Base-by-base conservation (phyloP, 2,113 vertebrate genomes). In the Eubucco bourcierii region DNA sequence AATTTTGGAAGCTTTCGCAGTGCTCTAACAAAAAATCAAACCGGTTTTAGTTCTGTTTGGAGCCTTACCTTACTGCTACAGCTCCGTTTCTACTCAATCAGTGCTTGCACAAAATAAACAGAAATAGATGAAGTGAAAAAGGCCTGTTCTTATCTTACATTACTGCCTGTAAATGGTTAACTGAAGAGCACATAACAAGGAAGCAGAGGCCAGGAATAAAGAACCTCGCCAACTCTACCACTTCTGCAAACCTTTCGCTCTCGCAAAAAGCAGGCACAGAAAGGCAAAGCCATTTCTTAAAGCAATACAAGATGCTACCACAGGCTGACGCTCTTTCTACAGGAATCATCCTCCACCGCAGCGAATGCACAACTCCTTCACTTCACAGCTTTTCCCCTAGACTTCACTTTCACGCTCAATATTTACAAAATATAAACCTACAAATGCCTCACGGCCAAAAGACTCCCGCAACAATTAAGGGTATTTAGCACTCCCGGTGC, bases 321-420 rank as follows among this genome's bases (percentile, higher is more conserved):
- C 98, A 97, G 98, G 98, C 97, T 97, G 98, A 98, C 98, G 98
- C 98, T 98, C 98, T 98, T 98, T 97, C 98, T 96, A 96, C 96
- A 94, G 92, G 90, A 98, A 98, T 96, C 97, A 97, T 83, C 90
- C 89, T 46, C 76, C 24, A 25, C 50, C 63, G 47, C 68, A 73
- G 8, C 12, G 55, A 81, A 96, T 11, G 79, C 91, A 73, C 60
- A 94, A 88, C 93, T 90, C 85, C 80, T 90, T 90, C 86, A 82
- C 90, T 96, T 96, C 86, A 55, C 86, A 88, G 96, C 92, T 93
- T 96, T 72, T 59, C 90, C 96, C 64, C 63, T 87, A 83, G 27
- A 93, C 94, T 94, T 96, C 81, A 84, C 93, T 95, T 86, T 74
- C 77, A 28, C 77, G 84, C 85, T 91, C 92, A 80, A 72, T 77